Base-by-base conservation (phyloP, 92 coral and sea anemone genomes). In the Phenganax marumi region DNA sequence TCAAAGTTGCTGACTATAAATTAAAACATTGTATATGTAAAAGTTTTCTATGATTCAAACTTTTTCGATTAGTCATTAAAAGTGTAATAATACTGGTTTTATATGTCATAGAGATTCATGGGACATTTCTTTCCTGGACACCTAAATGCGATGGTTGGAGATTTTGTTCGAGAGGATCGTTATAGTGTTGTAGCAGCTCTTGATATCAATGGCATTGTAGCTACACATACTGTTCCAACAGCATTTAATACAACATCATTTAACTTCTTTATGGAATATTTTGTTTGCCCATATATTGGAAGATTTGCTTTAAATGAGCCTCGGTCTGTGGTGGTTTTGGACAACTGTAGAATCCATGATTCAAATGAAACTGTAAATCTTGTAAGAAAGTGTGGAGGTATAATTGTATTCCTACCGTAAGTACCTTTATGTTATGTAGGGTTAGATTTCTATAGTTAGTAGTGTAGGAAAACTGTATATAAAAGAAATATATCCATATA, bases 101-200 rank as follows among this genome's bases (percentile, higher is more conserved):
- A 51, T 52, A 43, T 79, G 12, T 79, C 55, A 52, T 49, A 85
- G 85, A 85, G 88, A 63, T 76, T 58, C 49, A 60, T 60, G 83
- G 89, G 86, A 39, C 86, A 82, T 70, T 81, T 50, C 51, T 70
- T 52, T 57, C 83, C 83, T 39, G 86, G 77, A 51, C 53, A 73
- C 71, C 82, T 60, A 54, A 86, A 69, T 86, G 49, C 58, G 49
- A 61, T 26, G 68, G 89, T 73, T 47, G 88, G 86, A 72, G 80
- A 88, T 68, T 88, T 88, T 64, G 85, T 88, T 11, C 23, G 91
- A 8, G 88, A 88, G 17, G 65, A 69, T 8, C 48, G 84, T 18
- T 88, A 78, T 76, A 85, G 91, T 82, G 82, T 89, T 46, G 50
- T 89, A 26, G 78, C 82, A 65, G 91, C 91, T 16, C 13, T 88